Evolutionary conservation across 1,140 invertebrate genomes (phyloP).

Genomic region (Trichonephila clavipes): DNA sequence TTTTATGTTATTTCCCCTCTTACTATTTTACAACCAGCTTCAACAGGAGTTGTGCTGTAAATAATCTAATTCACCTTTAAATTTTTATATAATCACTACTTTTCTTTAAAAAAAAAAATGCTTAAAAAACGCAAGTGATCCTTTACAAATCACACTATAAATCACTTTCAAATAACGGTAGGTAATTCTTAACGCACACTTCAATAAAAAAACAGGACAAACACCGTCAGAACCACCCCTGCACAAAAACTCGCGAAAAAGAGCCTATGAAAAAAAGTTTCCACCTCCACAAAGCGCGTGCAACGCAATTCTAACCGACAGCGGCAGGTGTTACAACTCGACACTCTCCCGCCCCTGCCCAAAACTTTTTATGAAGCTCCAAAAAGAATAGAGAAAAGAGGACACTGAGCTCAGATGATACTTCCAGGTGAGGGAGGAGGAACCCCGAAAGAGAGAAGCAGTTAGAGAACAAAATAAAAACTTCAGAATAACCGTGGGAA

Average conservation of each 20-base stretch:
- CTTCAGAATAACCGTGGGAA: conserved; percentile 56
- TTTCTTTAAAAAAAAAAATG: too few relatives aligned
- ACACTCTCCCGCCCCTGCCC: background rate
- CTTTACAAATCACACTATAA: too few relatives aligned
- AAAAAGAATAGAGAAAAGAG: conserved; percentile 40
- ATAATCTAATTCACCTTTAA: too few relatives aligned
- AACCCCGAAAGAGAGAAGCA: conserved; percentile 9
- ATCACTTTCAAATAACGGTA: too few relatives aligned
- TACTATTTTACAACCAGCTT: too few relatives aligned
- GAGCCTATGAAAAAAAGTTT: background rate
- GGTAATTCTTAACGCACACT: background rate
- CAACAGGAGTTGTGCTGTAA: too few relatives aligned
- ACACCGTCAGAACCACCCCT: background rate
- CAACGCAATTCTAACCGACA: conserved; percentile 49
- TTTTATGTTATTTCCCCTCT: too few relatives aligned
- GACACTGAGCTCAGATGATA: background rate
- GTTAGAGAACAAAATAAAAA: conserved; percentile 23
- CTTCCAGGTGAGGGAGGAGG: conserved; percentile 70
- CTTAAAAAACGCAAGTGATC: too few relatives aligned
- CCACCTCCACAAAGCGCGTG: conserved; percentile 32
- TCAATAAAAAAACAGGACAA: background rate
- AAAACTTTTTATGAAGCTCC: conserved; percentile 36
- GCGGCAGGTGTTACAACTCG: conserved; percentile 59
- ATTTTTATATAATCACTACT: too few relatives aligned
- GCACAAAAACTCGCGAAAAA: background rate